phyloP scores from a whole-genome alignment of 2,113 vertebrate genomes.

The Malurus elegans region DNA sequence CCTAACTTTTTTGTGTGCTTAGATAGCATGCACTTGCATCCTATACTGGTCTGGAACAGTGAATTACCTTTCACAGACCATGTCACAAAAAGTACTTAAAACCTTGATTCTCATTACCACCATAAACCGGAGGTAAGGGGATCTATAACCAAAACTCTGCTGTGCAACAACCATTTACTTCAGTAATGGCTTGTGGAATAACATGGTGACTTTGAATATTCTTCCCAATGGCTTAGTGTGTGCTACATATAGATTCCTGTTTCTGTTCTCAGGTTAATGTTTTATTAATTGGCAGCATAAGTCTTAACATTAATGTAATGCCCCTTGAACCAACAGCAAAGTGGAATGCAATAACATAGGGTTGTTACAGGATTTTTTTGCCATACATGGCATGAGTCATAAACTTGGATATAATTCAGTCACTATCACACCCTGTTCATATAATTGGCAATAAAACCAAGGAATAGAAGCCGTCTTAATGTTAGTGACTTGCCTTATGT shows the following conservation, averaged over 20 bases:
- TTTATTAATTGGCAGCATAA: neutral
- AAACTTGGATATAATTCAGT: neutral
- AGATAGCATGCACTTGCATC: neutral
- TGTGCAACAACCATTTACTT: neutral
- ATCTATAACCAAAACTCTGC: neutral
- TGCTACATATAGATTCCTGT: neutral
- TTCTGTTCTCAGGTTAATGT: neutral
- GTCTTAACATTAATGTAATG: neutral
- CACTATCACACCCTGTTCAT: neutral
- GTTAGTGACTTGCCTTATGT: neutral
- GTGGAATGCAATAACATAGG: neutral
- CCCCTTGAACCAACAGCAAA: neutral
- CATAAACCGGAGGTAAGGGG: neutral
- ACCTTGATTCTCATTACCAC: neutral
- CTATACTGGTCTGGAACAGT: neutral
- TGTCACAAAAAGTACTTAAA: neutral
- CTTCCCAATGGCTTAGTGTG: neutral
- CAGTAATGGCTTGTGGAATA: neutral
- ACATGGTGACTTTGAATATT: neutral
- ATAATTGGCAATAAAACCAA: neutral
- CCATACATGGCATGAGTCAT: neutral
- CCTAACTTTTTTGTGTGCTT: neutral
- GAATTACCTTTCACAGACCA: neutral
- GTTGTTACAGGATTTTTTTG: neutral
- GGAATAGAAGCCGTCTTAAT: neutral